These are phyloP conservation scores for Monodelphis domestica DNA, from an alignment of 2,797 vertebrate genomes.

Conservation along the genomic window DNA sequence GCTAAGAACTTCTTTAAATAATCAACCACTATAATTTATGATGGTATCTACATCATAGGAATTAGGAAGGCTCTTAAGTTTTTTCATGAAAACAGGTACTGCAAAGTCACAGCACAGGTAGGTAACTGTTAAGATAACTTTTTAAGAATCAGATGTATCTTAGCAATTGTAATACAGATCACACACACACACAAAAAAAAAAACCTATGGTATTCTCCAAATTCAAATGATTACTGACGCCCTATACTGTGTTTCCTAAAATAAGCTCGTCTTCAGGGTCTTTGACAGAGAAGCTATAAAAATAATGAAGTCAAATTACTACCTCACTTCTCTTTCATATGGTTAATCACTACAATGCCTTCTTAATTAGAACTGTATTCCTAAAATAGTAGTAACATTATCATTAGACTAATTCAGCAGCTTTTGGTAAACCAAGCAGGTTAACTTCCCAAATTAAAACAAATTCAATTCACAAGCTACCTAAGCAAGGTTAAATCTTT, in stretches of 20 bases:
- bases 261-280: constrained; percentile 7
- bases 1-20: background rate
- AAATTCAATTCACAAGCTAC: background rate
- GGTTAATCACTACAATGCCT: background rate
- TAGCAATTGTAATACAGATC: constrained; percentile 31
- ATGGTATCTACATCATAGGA: background rate
- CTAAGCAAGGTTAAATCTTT: constrained; percentile 24
- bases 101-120: background rate
- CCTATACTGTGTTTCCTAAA: background rate
- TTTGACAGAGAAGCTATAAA: constrained; percentile 5
- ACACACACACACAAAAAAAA: background rate
- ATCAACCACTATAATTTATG: background rate
- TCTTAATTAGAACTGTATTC: constrained; percentile 40
- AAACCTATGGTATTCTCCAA: constrained; percentile 26
- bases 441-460: constrained; percentile 52
- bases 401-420: constrained; percentile 40
- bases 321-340: constrained; percentile 13
- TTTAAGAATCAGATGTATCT: constrained; percentile 20
- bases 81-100: background rate
- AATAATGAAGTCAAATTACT: constrained; percentile 58
- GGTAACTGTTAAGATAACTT: background rate
- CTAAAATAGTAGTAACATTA: constrained; percentile 42
- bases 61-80: background rate
- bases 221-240: constrained; percentile 2
- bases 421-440: constrained; percentile 39